Evolutionary conservation across 1,140 invertebrate species (phyloP).

Genomic region (Drosophila neocordata): DNA sequence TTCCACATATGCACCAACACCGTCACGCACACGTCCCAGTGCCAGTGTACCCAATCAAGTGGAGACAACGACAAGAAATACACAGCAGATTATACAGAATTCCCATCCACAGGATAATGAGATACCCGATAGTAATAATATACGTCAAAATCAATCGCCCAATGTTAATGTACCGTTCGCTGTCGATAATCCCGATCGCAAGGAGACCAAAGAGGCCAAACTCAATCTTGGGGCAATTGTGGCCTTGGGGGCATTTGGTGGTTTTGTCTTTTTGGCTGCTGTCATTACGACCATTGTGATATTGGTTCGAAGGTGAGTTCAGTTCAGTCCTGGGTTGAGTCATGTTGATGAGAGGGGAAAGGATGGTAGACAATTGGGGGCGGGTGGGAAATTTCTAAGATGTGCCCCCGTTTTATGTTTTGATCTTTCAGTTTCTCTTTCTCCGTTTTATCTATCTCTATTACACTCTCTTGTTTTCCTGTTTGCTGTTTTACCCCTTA

Average conservation of each 20-base stretch:
- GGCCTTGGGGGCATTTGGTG: slow-evolving; percentile 94
- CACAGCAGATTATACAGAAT: slow-evolving; percentile 85
- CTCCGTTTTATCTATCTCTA: not conserved
- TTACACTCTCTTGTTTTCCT: slow-evolving; percentile 13
- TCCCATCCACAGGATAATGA: slow-evolving; percentile 87
- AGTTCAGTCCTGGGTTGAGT: not conserved
- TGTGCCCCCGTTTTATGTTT: slow-evolving; percentile 11
- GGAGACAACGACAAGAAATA: slow-evolving; percentile 75
- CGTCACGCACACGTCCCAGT: slow-evolving; percentile 47
- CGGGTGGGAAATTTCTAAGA: not conserved
- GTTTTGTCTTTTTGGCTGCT: slow-evolving; percentile 94
- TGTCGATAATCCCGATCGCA: slow-evolving; percentile 86
- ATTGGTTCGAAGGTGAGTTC: slow-evolving; percentile 92
- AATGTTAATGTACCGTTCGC: slow-evolving; percentile 88
- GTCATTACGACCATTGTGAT: slow-evolving; percentile 95
- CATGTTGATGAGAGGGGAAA: not conserved
- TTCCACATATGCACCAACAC: slow-evolving; percentile 54
- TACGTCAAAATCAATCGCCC: slow-evolving; percentile 84
- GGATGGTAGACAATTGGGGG: not conserved
- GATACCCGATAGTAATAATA: slow-evolving; percentile 84
- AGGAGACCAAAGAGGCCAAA: slow-evolving; percentile 88
- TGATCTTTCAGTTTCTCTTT: not conserved
- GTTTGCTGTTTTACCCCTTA: not conserved
- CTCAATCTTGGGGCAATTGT: slow-evolving; percentile 94
- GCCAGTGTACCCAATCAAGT: slow-evolving; percentile 19